These are phyloP conservation scores for Eulemur macaco DNA, from an alignment of 2,113 vertebrate species.

Conservation along the genomic window DNA sequence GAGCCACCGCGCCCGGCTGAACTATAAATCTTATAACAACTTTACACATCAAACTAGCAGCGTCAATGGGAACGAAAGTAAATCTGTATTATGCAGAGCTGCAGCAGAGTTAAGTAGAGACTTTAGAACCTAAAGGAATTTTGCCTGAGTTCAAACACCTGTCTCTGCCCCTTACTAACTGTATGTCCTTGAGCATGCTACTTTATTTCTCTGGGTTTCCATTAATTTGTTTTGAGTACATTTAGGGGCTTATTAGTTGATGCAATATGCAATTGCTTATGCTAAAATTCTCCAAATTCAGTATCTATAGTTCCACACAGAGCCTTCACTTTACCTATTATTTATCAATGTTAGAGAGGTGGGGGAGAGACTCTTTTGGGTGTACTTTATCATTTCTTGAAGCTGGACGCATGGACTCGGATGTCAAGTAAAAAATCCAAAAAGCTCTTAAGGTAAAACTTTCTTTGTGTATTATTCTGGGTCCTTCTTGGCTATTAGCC, in stretches of 20 bases:
- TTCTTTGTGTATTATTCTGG: neutral
- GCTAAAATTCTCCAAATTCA: neutral
- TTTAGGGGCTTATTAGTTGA: neutral
- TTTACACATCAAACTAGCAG: neutral
- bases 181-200: neutral
- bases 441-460: conserved; percentile 3
- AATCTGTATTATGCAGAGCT: neutral
- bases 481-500: neutral
- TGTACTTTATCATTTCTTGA: neutral
- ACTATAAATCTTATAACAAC: neutral
- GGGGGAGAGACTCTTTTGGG: neutral
- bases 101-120: neutral
- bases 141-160: neutral
- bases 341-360: neutral
- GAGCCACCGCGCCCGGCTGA: neutral
- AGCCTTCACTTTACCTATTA: neutral
- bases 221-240: neutral
- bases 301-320: neutral
- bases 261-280: neutral
- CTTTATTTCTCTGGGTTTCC: conserved; percentile 6
- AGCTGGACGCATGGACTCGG: neutral
- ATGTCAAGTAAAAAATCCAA: neutral
- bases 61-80: neutral
- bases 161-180: neutral
- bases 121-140: neutral